Evolutionary conservation across 2,113 vertebrate species (phyloP).

Genomic region (Oreochromis spilurus): DNA sequence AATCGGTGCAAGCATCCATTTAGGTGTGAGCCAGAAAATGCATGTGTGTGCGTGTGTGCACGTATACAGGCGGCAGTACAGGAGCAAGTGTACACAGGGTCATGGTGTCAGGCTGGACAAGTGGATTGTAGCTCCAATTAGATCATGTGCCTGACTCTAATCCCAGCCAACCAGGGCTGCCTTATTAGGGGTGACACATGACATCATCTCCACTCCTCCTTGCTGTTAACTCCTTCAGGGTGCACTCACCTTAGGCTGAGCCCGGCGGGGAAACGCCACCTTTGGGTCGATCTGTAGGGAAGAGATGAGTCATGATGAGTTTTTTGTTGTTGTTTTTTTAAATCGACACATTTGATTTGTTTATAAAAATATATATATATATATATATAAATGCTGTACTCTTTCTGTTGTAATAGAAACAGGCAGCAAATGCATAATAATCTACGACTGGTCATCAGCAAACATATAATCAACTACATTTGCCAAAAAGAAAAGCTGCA

Average conservation of each 20-base stretch:
- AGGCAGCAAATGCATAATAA: background rate
- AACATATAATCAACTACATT: background rate
- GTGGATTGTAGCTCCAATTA: slow-evolving; percentile 36
- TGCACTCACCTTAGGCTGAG: slow-evolving; percentile 89
- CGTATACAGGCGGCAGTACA: background rate
- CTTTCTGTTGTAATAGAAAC: background rate
- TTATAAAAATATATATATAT: background rate
- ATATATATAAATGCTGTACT: background rate
- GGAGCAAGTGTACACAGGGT: slow-evolving; percentile 14
- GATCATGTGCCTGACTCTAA: slow-evolving; percentile 40
- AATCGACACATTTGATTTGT: background rate
- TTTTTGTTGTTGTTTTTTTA: background rate
- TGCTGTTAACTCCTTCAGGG: slow-evolving; percentile 19
- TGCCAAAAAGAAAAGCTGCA: background rate
- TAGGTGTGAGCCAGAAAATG: background rate
- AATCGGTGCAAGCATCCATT: background rate
- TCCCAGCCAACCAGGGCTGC: slow-evolving; percentile 35
- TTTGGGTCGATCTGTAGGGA: slow-evolving; percentile 89
- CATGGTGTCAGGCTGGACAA: slow-evolving; percentile 46
- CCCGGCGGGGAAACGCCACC: slow-evolving; percentile 92
- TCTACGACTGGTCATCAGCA: background rate
- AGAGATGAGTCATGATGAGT: slow-evolving; percentile 9
- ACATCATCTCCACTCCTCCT: slow-evolving; percentile 35
- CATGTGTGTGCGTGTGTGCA: background rate
- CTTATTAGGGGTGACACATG: slow-evolving; percentile 41